Conservation (phyloP, 2,797 vertebrate species). For the Anolis apletophallus region DNA sequence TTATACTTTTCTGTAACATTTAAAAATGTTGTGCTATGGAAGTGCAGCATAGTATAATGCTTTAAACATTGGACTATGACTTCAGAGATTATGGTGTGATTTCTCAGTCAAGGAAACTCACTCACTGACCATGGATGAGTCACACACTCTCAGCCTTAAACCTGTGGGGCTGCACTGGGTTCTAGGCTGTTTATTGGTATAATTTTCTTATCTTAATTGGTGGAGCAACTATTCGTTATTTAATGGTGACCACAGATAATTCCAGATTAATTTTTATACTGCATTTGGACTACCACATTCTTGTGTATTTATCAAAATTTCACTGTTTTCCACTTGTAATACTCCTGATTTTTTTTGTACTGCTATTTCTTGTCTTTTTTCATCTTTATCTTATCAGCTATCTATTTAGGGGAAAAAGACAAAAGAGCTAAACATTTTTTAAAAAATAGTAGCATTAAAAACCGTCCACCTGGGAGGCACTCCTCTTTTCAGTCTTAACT, state of each 20-base stretch:
- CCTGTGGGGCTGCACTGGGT: not conserved
- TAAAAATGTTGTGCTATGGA: no score
- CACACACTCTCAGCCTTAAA: no score
- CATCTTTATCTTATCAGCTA: not conserved
- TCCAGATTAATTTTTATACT: not conserved
- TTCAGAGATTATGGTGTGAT: no score
- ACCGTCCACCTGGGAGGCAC: not conserved
- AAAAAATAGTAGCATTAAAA: not conserved
- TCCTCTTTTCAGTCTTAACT: not conserved
- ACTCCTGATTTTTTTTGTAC: not conserved
- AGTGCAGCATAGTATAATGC: no score
- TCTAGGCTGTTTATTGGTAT: not conserved
- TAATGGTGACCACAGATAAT: not conserved
- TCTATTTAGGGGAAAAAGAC: not conserved
- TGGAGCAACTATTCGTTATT: not conserved
- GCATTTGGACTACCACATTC: not conserved
- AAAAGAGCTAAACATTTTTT: not conserved
- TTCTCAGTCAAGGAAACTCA: no score
- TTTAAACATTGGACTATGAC: no score
- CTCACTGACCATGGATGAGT: no score
- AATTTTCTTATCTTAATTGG: not conserved
- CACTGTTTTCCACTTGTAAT: not conserved
- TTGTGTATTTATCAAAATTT: no score
- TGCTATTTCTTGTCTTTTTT: not conserved
- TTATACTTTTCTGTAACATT: not conserved